Base-by-base conservation (phyloP, 2,888 invertebrate species). In the Marasmarcha lunaedactyla region DNA sequence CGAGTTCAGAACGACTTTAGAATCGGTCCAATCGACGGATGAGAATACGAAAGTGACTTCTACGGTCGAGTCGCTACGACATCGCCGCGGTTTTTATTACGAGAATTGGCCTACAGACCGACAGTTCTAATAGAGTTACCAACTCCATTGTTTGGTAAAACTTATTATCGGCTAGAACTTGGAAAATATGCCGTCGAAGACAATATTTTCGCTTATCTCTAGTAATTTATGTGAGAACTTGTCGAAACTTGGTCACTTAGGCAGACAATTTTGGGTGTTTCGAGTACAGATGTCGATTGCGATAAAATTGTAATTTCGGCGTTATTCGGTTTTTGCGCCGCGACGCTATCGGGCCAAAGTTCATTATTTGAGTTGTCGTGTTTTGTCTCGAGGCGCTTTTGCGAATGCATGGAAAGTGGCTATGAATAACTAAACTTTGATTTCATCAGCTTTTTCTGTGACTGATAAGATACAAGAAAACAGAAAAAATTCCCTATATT, bases 131-230 rank as follows among this genome's bases (percentile, higher is more conserved):
- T 63, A 50, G 54, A 65, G 55, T 60, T 57, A 48, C 57, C 35
- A 49, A 54, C 56, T 57, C 55, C 51, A 70, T 69, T 74, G 71
- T 74, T 73, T 66, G 67, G 44, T 46, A 35, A 57, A 73, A 77
- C 59, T 74, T 70, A 66, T 66, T 71, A 70, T 71, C 68, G 59
- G 42, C 43, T 44, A 40, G 46, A 64, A 63, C 63, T 59, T 46
- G 52, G 65, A 71, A 79, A 81, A 76, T 78, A 78, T 79, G 73
- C 63, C 66, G 48, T 53, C 48, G 67, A 71, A 73, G 77, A 79
- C 81, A 81, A 79, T 81, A 81, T 79, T 81, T 81, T 73, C 71
- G 71, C 69, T 79, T 83, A 81, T 78, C 79, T 67, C 38, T 42
- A 43, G 61, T 78, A 81, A 83, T 83, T 83, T 81, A 81, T 81